These are phyloP conservation scores for Ciconia boyciana DNA, from an alignment of 2,113 vertebrate genomes.

Conservation along the genomic window DNA sequence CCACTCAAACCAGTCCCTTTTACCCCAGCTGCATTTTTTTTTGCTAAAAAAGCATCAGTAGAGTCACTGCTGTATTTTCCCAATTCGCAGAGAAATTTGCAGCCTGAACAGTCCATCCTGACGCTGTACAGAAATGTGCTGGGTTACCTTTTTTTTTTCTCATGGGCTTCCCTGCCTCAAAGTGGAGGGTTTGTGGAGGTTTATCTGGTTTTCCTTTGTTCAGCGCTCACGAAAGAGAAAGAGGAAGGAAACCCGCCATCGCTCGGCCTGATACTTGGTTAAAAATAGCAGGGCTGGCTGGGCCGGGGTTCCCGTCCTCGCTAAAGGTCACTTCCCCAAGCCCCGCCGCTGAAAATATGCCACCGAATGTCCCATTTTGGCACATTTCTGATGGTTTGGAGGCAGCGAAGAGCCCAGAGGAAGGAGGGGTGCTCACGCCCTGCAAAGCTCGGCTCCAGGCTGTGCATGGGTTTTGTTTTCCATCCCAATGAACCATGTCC, in stretches of 20 bases:
- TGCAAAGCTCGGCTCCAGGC: not conserved
- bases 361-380: not conserved
- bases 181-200: not conserved
- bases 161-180: not conserved
- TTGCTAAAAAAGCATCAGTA: not conserved
- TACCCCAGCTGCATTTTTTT: not conserved
- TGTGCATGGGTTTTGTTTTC: not conserved
- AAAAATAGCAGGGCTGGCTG: conserved; percentile 14
- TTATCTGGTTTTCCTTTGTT: conserved; percentile 2
- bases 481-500: not conserved
- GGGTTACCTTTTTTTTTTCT: not conserved
- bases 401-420: not conserved
- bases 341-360: not conserved
- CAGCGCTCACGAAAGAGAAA: not conserved
- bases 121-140: not conserved
- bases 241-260: conserved; percentile 51
- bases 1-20: not conserved
- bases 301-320: not conserved
- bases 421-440: not conserved
- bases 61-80: not conserved
- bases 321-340: conserved; percentile 14
- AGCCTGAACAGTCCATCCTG: not conserved
- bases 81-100: no score
- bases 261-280: not conserved
- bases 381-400: not conserved